Percentiles rank a stretch among this genome's conserved stretches.
These are phyloP conservation scores for Drosophila ogumai DNA, from an alignment of 1,140 invertebrate genomes.

Conservation along the genomic window DNA sequence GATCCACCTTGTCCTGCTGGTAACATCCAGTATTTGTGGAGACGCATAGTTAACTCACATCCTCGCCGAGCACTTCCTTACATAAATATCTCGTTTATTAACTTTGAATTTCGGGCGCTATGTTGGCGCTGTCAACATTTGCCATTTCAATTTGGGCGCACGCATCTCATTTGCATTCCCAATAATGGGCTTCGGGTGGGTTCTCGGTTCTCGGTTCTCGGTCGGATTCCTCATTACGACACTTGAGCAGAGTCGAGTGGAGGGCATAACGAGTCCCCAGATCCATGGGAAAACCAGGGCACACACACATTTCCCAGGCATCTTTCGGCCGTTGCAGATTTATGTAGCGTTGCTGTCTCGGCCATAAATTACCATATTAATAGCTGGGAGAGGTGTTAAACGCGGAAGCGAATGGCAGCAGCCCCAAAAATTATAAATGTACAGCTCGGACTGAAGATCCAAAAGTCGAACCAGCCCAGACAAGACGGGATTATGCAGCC, in stretches of 20 bases:
- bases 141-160: slow-evolving; percentile 66
- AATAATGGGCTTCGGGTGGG: slow-evolving; percentile 22
- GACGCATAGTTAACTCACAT: slow-evolving; percentile 38
- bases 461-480: slow-evolving; percentile 5
- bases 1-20: slow-evolving; percentile 16
- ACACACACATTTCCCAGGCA: slow-evolving; percentile 33
- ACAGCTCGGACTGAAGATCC: neutral
- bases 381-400: slow-evolving; percentile 39
- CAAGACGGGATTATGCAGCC: slow-evolving; percentile 12
- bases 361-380: slow-evolving; percentile 61
- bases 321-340: slow-evolving; percentile 39
- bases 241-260: slow-evolving; percentile 16
- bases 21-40: neutral
- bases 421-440: slow-evolving; percentile 17
- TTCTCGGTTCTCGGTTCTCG: neutral
- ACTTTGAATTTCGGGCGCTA: slow-evolving; percentile 54
- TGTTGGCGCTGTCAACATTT: slow-evolving; percentile 62
- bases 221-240: slow-evolving; percentile 50
- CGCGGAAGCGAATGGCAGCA: slow-evolving; percentile 37
- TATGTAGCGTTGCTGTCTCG: slow-evolving; percentile 45
- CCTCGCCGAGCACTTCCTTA: slow-evolving; percentile 35
- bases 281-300: neutral
- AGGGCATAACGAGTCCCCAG: neutral
- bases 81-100: slow-evolving; percentile 69
- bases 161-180: slow-evolving; percentile 64